Conservation (phyloP, 2,113 vertebrate genomes). For the Microcebus murinus region DNA sequence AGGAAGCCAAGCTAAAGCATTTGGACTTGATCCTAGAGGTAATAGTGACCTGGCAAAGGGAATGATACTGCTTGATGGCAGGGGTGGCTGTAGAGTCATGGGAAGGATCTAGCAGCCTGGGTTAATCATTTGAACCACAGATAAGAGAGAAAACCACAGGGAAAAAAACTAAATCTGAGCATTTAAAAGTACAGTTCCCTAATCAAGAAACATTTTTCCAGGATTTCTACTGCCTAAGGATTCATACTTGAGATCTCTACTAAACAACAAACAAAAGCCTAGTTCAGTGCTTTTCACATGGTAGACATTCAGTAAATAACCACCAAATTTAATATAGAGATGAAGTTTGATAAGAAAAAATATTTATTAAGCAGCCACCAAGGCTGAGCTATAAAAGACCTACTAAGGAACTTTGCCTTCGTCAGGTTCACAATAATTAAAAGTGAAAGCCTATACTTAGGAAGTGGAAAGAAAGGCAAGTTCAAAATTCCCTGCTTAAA, state of each 20-base stretch:
- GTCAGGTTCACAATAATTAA: not conserved
- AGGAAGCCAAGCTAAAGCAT: not conserved
- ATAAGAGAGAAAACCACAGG: not conserved
- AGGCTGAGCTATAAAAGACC: not conserved
- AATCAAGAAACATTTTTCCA: not conserved
- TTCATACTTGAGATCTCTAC: not conserved
- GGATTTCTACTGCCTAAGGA: not conserved
- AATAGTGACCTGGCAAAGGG: slow-evolving; percentile 4
- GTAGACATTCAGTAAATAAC: not conserved
- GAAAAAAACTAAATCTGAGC: not conserved
- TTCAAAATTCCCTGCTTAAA: slow-evolving; percentile 50
- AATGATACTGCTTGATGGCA: slow-evolving; percentile 5
- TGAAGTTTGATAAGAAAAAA: not conserved
- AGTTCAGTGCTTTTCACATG: not conserved
- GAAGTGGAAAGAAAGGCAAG: slow-evolving; percentile 40
- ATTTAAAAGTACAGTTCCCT: not conserved
- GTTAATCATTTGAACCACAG: not conserved
- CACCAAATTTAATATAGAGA: not conserved
- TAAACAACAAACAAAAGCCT: not conserved
- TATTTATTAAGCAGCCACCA: not conserved
- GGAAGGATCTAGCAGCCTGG: not conserved
- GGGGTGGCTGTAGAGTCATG: not conserved
- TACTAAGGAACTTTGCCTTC: not conserved
- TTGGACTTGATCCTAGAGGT: slow-evolving; percentile 19
- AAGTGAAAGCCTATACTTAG: slow-evolving; percentile 42